These are phyloP conservation scores for Chaetops frenatus DNA, from an alignment of 2,113 vertebrate species.

Conservation along the genomic window DNA sequence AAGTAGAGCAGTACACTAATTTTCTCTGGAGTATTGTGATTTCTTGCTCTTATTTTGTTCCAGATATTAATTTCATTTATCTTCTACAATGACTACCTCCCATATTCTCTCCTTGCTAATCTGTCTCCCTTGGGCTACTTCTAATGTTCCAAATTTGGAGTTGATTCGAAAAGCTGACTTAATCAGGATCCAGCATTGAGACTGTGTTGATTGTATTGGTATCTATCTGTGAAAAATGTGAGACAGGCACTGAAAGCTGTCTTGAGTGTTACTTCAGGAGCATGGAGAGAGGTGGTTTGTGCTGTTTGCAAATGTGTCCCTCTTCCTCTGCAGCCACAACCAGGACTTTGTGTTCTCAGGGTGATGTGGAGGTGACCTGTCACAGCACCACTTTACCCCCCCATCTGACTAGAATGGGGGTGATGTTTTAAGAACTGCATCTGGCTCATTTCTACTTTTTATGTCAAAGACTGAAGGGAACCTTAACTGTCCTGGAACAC, in stretches of 20 bases:
- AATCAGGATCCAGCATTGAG: background rate
- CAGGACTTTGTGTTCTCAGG: background rate
- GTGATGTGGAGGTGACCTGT: background rate
- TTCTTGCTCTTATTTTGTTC: constrained; percentile 50
- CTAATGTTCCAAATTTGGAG: constrained; percentile 1
- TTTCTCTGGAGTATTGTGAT: constrained; percentile 46
- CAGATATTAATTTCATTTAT: constrained; percentile 43
- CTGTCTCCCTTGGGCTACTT: background rate
- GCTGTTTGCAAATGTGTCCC: background rate
- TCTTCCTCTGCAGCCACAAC: background rate
- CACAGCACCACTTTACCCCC: background rate
- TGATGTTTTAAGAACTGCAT: background rate
- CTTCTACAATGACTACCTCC: background rate
- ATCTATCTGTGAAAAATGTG: background rate
- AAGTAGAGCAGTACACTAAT: constrained; percentile 44
- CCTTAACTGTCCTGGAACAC: background rate
- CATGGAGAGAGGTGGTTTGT: background rate
- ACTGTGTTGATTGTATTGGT: background rate
- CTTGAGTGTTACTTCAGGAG: background rate
- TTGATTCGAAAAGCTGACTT: constrained; percentile 12
- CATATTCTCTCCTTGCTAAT: background rate
- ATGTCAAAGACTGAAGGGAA: background rate
- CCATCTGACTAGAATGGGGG: background rate
- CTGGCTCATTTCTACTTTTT: background rate
- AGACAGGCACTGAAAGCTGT: background rate